Evolutionary conservation across 2,113 vertebrate species (phyloP).

Genomic region (Plectropomus leopardus): DNA sequence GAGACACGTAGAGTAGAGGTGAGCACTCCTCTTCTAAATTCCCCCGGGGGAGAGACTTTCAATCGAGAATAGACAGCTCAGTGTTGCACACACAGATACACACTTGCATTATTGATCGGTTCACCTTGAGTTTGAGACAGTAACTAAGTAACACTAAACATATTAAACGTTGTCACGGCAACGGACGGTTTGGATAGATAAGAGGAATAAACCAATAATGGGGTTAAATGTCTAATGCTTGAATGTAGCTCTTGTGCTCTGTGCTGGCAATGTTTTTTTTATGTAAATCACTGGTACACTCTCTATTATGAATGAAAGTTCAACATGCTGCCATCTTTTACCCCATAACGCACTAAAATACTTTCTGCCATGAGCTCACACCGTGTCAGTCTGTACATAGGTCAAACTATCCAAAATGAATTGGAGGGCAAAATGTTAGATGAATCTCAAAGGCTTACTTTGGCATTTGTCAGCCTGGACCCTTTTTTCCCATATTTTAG

Average conservation of each 20-base stretch:
- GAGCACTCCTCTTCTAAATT: slow-evolving; percentile 31
- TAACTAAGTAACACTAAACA: slow-evolving; percentile 28
- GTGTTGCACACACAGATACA: slow-evolving; percentile 9
- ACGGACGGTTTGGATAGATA: slow-evolving; percentile 14
- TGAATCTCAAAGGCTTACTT: too few relatives aligned
- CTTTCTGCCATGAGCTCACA: not conserved
- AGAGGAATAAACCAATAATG: not conserved
- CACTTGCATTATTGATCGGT: slow-evolving; percentile 36
- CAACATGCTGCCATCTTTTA: slow-evolving; percentile 34
- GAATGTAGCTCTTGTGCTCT: slow-evolving; percentile 34
- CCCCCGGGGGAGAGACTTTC: slow-evolving; percentile 26
- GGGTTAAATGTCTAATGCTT: slow-evolving; percentile 8
- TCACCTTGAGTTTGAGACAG: slow-evolving; percentile 35
- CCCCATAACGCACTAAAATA: not conserved
- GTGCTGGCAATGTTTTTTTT: slow-evolving; percentile 40
- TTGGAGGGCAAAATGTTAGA: not conserved
- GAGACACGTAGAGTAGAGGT: slow-evolving; percentile 39
- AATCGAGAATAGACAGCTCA: slow-evolving; percentile 18
- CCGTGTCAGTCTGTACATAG: slow-evolving; percentile 5
- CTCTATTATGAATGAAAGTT: slow-evolving; percentile 66
- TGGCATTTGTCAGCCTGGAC: too few relatives aligned
- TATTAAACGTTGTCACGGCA: slow-evolving; percentile 32
- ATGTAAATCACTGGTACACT: slow-evolving; percentile 43
- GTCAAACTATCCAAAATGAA: slow-evolving; percentile 3
- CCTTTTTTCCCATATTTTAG: too few relatives aligned